Conservation (phyloP, 2,888 invertebrate species). For the Onthophagus sagittarius region DNA sequence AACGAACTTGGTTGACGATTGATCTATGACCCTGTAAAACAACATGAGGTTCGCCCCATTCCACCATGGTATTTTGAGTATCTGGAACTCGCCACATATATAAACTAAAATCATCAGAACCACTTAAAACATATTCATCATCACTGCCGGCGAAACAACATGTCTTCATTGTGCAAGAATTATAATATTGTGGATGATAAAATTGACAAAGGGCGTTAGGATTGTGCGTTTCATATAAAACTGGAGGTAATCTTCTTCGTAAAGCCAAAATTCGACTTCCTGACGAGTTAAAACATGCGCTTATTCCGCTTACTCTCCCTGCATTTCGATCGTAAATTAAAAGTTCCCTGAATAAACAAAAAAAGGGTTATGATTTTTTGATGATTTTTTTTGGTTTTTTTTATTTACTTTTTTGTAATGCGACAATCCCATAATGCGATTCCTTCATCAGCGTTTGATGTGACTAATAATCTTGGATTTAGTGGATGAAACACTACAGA, state of each 20-base stretch:
- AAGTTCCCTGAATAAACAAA: constrained; percentile 55
- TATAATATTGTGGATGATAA: constrained; percentile 88
- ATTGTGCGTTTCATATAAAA: constrained; percentile 69
- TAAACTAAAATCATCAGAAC: constrained; percentile 93
- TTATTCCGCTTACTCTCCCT: constrained; percentile 71
- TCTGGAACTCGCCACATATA: constrained; percentile 91
- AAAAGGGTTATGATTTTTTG: neutral
- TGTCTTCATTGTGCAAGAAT: constrained; percentile 96
- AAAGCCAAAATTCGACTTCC: constrained; percentile 79
- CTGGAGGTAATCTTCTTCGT: constrained; percentile 81
- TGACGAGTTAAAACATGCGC: constrained; percentile 79
- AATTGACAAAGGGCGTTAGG: constrained; percentile 77
- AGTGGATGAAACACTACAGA: constrained; percentile 92
- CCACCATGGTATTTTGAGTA: constrained; percentile 45
- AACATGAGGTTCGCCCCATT: constrained; percentile 72
- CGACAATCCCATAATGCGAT: constrained; percentile 87
- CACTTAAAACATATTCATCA: constrained; percentile 87
- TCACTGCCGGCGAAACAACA: constrained; percentile 88
- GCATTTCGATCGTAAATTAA: constrained; percentile 60
- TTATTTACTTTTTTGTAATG: constrained; percentile 72
- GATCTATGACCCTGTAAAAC: constrained; percentile 88
- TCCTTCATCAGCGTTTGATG: constrained; percentile 88
- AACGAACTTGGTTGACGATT: constrained; percentile 94
- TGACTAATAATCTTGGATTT: constrained; percentile 75
- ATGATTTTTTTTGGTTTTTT: neutral